Conservation (phyloP, 2,797 vertebrate species). For the Lithobates sylvaticus region DNA sequence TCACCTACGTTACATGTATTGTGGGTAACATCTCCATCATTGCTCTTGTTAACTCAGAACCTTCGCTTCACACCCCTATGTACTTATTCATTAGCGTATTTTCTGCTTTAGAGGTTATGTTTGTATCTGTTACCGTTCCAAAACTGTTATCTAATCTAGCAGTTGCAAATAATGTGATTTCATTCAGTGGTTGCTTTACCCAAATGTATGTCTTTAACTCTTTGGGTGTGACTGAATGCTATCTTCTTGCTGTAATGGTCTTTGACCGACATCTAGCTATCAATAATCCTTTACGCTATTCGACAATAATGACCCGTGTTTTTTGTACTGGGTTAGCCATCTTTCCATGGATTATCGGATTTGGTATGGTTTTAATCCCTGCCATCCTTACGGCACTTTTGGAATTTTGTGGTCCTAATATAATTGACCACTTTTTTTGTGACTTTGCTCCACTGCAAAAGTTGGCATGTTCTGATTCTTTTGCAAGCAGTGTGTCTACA, state of each 20-base stretch:
- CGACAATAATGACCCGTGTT: slow-evolving; percentile 1
- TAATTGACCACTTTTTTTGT: no score
- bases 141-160: slow-evolving; percentile 26
- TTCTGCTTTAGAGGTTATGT: not conserved
- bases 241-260: not conserved
- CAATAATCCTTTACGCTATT: slow-evolving; percentile 22
- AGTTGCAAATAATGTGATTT: slow-evolving; percentile 3
- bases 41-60: not conserved
- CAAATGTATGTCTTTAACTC: slow-evolving; percentile 24
- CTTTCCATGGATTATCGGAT: slow-evolving; percentile 27
- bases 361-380: not conserved
- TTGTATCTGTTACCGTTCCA: not conserved
- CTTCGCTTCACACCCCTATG: slow-evolving; percentile 29
- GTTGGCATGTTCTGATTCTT: no score
- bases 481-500: no score
- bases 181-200: slow-evolving; percentile 12
- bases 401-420: no score
- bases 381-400: no score
- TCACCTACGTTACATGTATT: slow-evolving; percentile 27
- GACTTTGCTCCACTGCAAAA: no score
- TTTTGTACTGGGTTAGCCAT: not conserved
- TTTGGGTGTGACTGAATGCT: no score
- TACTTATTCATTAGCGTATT: slow-evolving; percentile 37
- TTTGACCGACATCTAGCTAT: slow-evolving; percentile 15
- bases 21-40: slow-evolving; percentile 10